Base-by-base conservation (phyloP, 2,888 invertebrate genomes). In the Noctua janthina region DNA sequence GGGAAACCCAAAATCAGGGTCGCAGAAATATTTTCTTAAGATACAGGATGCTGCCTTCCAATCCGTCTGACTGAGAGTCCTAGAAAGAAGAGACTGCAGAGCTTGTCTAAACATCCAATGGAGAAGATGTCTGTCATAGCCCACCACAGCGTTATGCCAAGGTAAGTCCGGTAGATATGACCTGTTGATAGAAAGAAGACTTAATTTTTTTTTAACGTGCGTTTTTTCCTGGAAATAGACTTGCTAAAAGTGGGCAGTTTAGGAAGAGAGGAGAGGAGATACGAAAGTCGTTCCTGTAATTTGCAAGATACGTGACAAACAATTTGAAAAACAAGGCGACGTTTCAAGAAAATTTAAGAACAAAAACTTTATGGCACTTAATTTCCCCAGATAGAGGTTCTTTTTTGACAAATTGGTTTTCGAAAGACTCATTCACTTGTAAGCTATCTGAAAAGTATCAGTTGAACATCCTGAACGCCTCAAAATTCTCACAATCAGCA, bases 61-160 rank as follows among this genome's bases (percentile, higher is more conserved):
- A 8, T 96, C 96, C 0, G 67, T 0, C 0, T 81, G 49, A 1
- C 68, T 51, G 0, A 96, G 86, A n/a, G 88, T 92, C 79, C 93
- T 96, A 0, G 71, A 75, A 0, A 97, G 88, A 4, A 92, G 76
- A 0, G 93, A 91, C 70, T 96, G 94, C 0, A 97, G 90, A 0
- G 96, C 95, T 90, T 94, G 93, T 77, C 95, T 92, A 74, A 97
- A 96, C 96, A 97, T 96, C 96, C 96, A 96, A 82, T 97, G 96
- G 0, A 95, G 80, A 10, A 93, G 85, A 3, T 87, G 74, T 84
- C 92, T 92, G 4, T 94, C 87, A 74, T 94, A 94, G 8, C 96
- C 96, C 0, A 95, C 93, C 1, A 91, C 84, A 68, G 94, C 83
- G 2, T 86, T 68, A 68, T 95, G 91, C 97, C 97, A 97, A 2